Evolutionary conservation across 2,113 vertebrate genomes (phyloP).

Genomic region (Tympanuchus pallidicinctus): DNA sequence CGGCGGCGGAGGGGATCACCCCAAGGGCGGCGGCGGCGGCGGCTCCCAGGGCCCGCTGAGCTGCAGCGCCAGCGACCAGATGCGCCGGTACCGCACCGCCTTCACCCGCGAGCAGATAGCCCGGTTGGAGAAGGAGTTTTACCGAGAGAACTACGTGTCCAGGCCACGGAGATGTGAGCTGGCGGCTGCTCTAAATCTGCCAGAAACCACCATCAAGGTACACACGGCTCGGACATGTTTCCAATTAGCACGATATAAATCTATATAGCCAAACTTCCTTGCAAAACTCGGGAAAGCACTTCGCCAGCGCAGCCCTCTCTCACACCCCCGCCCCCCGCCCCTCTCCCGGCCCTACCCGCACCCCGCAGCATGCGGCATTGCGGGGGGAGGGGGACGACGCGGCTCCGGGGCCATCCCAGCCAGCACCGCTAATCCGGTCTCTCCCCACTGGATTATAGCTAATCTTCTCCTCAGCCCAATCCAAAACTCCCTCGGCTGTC

Average conservation of each 20-base stretch:
- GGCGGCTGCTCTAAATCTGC: slow-evolving; percentile 94
- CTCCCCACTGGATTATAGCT: slow-evolving; percentile 12
- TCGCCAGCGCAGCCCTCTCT: not conserved
- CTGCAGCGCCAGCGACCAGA: slow-evolving; percentile 92
- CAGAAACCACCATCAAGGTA: slow-evolving; percentile 99
- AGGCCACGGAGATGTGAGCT: slow-evolving; percentile 95
- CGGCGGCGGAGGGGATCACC: slow-evolving; percentile 76
- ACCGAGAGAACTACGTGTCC: slow-evolving; percentile 97
- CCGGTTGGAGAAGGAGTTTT: slow-evolving; percentile 97
- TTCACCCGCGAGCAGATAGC: slow-evolving; percentile 98
- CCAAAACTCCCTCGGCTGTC: not conserved
- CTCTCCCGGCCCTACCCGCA: slow-evolving; percentile 40
- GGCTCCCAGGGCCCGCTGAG: slow-evolving; percentile 85
- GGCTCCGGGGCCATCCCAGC: not conserved
- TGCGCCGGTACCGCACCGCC: slow-evolving; percentile 96
- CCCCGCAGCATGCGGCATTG: slow-evolving; percentile 16
- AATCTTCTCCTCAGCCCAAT: not conserved
- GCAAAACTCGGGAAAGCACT: slow-evolving; percentile 46
- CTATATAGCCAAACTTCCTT: slow-evolving; percentile 50
- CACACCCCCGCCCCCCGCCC: not conserved
- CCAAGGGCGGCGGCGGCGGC: slow-evolving; percentile 78
- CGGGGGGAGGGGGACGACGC: not conserved
- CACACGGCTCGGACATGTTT: slow-evolving; percentile 7
- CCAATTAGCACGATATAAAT: slow-evolving; percentile 59
- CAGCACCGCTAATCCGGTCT: not conserved